Evolutionary conservation across 2,888 invertebrate genomes (phyloP), one percentile per base, ranked within the genome.

Genomic region (Perdita meconis): DNA sequence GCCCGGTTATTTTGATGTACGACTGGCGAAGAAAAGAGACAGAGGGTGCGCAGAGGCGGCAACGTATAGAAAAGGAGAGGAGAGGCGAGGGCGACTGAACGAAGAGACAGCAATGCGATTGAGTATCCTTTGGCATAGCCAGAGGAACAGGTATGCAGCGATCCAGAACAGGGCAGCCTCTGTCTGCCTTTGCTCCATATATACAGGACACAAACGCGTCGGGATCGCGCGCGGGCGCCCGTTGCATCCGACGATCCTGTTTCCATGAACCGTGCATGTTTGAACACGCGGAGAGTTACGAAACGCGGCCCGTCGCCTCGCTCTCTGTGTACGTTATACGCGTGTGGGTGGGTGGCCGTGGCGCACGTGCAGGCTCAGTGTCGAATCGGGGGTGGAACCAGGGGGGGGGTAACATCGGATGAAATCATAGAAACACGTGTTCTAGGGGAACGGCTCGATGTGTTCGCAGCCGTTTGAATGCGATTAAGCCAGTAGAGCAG

Each of bases 361-460:
- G n/a, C n/a, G n/a, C n/a, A n/a, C 13, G 34, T 19, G 53, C 19
- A 44, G 30, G 24, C 26, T 40, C 2, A 51, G 74, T 26, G 70
- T 66, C 51, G 65, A 44, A 34, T n/a, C 16, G 68, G 30, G 40
- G 24, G 22, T 38, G 24, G 47, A 65, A 50, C 24, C 53, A 50
- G 59, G 61, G 36, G n/a, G 55, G 1, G 13, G 74, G 65, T 79
- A 83, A 75, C 82, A 69, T 75, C 57, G 63, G 70, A 79, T 70
- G 83, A 86, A 89, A 88, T 89, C 86, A 85, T 86, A 86, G 89
- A 81, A 89, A 88, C 86, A 85, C 84, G 83, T 85, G 86, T 88
- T 85, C 76, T 78, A 74, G 26, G 60, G 68, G 47, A 61, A 56
- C 65, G 44, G 66, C 44, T 47, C 81, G 75, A 77, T 75, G 83